Percentiles rank a stretch among this genome's conserved stretches.
Evolutionary conservation across 2,888 invertebrate species (phyloP).

Genomic region (Eustalomyia histrio): DNA sequence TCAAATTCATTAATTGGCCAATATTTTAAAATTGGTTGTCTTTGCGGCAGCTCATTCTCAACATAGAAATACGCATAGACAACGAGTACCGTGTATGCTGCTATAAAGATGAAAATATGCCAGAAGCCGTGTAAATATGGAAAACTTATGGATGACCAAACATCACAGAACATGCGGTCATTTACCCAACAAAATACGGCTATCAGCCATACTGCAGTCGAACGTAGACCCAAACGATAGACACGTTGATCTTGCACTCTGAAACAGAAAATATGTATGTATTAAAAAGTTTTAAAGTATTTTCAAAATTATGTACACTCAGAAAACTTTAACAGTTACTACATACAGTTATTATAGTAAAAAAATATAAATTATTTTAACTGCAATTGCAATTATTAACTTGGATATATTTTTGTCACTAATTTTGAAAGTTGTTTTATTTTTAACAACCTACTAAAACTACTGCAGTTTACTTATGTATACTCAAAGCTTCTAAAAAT

Average conservation of each 20-base stretch:
- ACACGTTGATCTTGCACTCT: conserved; percentile 81
- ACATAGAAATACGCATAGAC: conserved; percentile 90
- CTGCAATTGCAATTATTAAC: too few relatives aligned
- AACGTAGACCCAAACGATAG: conserved; percentile 86
- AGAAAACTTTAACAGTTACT: too few relatives aligned
- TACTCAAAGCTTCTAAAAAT: too few relatives aligned
- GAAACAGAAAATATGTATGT: not conserved
- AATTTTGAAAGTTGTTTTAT: too few relatives aligned
- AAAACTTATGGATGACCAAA: conserved; percentile 88
- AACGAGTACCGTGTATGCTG: conserved; percentile 88
- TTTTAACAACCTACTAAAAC: too few relatives aligned
- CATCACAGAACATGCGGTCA: conserved; percentile 88
- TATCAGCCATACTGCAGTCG: conserved; percentile 84
- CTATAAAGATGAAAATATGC: conserved; percentile 90
- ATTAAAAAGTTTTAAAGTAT: not conserved
- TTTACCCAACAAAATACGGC: conserved; percentile 89
- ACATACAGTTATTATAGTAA: too few relatives aligned
- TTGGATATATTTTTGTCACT: too few relatives aligned
- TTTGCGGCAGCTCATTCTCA: conserved; percentile 85
- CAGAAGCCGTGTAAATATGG: conserved; percentile 91
- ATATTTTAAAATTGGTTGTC: conserved; percentile 85
- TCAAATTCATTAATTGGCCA: conserved; percentile 90
- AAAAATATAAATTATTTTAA: too few relatives aligned
- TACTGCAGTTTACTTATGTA: too few relatives aligned
- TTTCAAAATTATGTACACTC: too few relatives aligned